A percentile compares a stretch with the other conserved stretches of the same genome.
Conservation (phyloP, 2,888 invertebrate genomes). For the Apoderus coryli region DNA sequence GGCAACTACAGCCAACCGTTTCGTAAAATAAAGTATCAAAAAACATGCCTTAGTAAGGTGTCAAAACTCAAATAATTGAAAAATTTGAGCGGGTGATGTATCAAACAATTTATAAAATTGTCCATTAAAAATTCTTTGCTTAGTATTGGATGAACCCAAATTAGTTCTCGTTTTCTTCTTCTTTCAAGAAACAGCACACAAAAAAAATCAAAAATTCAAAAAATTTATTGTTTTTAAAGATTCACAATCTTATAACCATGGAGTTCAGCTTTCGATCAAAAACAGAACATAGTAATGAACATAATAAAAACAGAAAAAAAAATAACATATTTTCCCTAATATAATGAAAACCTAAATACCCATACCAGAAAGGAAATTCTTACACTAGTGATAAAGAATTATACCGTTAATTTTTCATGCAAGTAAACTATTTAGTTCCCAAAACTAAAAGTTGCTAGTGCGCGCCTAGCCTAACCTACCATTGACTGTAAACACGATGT, state of each 20-base stretch:
- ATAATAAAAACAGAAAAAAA: too few species aligned
- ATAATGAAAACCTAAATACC: too few species aligned
- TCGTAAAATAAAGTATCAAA: too few species aligned
- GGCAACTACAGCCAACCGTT: too few species aligned
- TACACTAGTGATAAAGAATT: too few species aligned
- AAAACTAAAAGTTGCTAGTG: slow-evolving; percentile 3
- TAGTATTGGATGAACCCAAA: slow-evolving; percentile 3
- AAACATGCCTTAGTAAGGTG: slow-evolving; percentile 3
- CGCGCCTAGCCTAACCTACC: slow-evolving; percentile 1
- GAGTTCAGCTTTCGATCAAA: too few species aligned
- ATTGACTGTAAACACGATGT: too few species aligned
- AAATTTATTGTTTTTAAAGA: neutral
- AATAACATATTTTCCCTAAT: too few species aligned
- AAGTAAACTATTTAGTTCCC: slow-evolving; percentile 2
- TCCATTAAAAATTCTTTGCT: slow-evolving; percentile 2
- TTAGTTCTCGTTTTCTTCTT: slow-evolving; percentile 2
- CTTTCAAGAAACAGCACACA: slow-evolving; percentile 1
- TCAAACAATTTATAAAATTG: slow-evolving; percentile 3
- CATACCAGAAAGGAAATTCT: too few species aligned
- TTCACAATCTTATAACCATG: too few species aligned
- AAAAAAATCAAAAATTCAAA: neutral
- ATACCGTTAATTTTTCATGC: slow-evolving; percentile 1
- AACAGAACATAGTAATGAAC: too few species aligned
- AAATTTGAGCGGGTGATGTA: neutral
- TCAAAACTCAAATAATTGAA: slow-evolving; percentile 3